Evolutionary conservation across 2,888 invertebrate species (phyloP).

Genomic region (Alloplasta piceator): DNA sequence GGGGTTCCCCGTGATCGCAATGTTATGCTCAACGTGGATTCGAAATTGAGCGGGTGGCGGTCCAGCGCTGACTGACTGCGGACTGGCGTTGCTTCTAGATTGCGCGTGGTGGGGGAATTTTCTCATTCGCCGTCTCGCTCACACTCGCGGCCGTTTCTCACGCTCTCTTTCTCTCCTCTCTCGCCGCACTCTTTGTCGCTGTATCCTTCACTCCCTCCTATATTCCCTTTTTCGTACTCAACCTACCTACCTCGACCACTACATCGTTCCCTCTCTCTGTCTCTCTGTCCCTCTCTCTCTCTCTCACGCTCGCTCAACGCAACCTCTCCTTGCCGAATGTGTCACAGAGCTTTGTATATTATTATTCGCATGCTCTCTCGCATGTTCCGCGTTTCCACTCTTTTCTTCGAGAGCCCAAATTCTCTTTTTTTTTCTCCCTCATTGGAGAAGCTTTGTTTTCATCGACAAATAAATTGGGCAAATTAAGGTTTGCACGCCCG

Average conservation of each 20-base stretch:
- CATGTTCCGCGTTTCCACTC: too few relatives aligned
- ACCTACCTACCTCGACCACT: too few relatives aligned
- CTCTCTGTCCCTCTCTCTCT: conserved; percentile 6
- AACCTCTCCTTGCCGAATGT: conserved; percentile 40
- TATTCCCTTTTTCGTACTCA: background rate
- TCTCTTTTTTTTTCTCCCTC: conserved; percentile 34
- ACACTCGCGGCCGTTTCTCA: conserved; percentile 67
- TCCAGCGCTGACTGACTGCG: conserved; percentile 83
- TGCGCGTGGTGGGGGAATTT: conserved; percentile 76
- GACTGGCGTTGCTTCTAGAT: conserved; percentile 81
- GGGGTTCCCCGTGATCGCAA: conserved; percentile 4
- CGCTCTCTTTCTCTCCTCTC: conserved; percentile 62
- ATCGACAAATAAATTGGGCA: too few relatives aligned
- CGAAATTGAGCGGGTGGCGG: conserved; percentile 82
- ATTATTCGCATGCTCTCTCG: conserved; percentile 41
- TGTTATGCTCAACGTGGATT: conserved; percentile 66
- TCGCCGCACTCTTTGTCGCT: conserved; percentile 51
- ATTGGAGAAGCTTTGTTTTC: background rate
- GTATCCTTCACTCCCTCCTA: conserved; percentile 55
- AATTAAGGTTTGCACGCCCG: background rate
- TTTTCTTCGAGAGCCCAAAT: conserved; percentile 42
- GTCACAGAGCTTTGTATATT: conserved; percentile 32
- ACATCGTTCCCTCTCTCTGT: conserved; percentile 46
- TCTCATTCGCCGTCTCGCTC: conserved; percentile 62
- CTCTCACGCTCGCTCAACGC: conserved; percentile 61